Evolutionary conservation across 1,140 invertebrate genomes (phyloP).

Genomic region (Cataglyphis hispanica): DNA sequence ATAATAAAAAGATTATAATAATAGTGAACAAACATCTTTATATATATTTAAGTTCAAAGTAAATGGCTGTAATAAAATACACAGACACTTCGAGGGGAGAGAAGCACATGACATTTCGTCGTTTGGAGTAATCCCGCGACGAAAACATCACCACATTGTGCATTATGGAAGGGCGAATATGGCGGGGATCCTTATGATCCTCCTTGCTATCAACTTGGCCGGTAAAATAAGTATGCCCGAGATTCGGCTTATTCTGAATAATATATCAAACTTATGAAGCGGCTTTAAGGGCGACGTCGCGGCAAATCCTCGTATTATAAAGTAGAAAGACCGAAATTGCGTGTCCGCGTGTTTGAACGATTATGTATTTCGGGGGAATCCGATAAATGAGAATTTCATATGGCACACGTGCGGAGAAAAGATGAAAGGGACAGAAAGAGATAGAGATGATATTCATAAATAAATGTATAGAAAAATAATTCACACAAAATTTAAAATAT

Average conservation of each 20-base stretch:
- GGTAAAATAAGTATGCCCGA: conserved; percentile 48
- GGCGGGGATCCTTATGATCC: conserved; percentile 48
- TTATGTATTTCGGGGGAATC: conserved; percentile 35
- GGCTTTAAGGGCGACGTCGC: conserved; percentile 30
- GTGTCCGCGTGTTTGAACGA: not conserved
- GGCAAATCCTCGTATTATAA: conserved; percentile 51
- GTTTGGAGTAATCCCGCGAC: conserved; percentile 12
- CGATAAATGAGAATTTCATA: conserved; percentile 26
- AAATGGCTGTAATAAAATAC: not conserved
- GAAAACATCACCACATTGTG: conserved; percentile 35
- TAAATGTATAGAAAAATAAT: conserved; percentile 3
- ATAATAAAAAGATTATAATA: not conserved
- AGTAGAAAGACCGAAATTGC: conserved; percentile 39
- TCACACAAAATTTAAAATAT: not conserved
- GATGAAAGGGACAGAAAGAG: not conserved
- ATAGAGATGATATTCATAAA: not conserved
- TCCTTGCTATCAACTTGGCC: conserved; percentile 54
- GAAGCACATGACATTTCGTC: conserved; percentile 2
- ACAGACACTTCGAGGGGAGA: not conserved
- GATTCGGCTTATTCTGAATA: conserved; percentile 57
- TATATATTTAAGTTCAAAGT: not conserved
- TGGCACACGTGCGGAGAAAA: not conserved
- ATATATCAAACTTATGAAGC: conserved; percentile 61
- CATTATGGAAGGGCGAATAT: conserved; percentile 53
- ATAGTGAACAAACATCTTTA: not conserved